phyloP scores from a whole-genome alignment of 2,113 vertebrate genomes.

The Carassius gibelio region DNA sequence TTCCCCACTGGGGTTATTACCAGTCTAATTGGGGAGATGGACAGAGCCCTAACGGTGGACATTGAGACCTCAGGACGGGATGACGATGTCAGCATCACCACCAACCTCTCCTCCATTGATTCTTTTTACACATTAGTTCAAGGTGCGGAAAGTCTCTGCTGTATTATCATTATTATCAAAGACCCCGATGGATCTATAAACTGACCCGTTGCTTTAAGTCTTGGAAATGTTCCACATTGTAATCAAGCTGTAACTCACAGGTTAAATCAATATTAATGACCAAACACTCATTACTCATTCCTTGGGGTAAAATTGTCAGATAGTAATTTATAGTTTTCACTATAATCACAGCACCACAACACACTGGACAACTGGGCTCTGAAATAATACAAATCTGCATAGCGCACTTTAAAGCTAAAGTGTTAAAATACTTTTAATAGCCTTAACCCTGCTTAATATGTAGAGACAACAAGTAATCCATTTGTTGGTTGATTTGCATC shows the following conservation, averaged over 20 bases:
- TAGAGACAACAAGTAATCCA: neutral
- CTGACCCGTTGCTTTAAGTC: constrained; percentile 9
- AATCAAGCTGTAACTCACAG: constrained; percentile 43
- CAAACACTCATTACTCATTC: constrained; percentile 45
- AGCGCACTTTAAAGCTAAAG: neutral
- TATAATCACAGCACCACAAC: constrained; percentile 27
- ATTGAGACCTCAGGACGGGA: constrained; percentile 93
- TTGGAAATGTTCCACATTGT: constrained; percentile 35
- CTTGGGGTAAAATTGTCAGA: constrained; percentile 42
- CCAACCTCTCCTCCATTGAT: constrained; percentile 94
- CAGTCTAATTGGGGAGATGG: constrained; percentile 95
- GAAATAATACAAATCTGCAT: constrained; percentile 15
- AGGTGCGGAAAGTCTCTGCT: constrained; percentile 59
- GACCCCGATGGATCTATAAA: neutral
- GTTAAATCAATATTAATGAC: constrained; percentile 51
- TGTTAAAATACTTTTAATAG: neutral
- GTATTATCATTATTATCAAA: neutral
- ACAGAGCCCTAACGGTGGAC: constrained; percentile 92
- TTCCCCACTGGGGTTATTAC: constrained; percentile 96
- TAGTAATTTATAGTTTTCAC: constrained; percentile 44
- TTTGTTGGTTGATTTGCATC: neutral
- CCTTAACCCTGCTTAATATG: neutral
- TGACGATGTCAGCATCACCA: constrained; percentile 96
- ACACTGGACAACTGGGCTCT: constrained; percentile 13
- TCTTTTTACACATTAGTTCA: constrained; percentile 97